Percentiles rank a stretch among this genome's conserved stretches.
Evolutionary conservation across 1,140 invertebrate species (phyloP).

Genomic region (Drosophila sturtevanti): DNA sequence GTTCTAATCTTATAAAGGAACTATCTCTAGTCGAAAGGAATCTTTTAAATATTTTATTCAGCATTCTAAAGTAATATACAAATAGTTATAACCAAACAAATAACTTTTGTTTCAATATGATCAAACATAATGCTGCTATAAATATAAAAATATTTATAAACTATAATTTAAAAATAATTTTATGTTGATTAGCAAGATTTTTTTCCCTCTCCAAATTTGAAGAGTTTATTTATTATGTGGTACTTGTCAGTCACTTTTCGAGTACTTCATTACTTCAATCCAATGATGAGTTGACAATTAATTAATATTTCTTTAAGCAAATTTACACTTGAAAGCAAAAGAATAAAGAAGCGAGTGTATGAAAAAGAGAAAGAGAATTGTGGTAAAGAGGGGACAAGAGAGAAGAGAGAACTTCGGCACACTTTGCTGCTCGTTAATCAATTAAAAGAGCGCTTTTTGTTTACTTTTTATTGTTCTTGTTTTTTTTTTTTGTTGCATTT

Average conservation of each 20-base stretch:
- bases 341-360: not conserved
- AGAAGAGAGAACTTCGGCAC: conserved; percentile 30
- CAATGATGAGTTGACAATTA: not conserved
- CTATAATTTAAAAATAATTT: not conserved
- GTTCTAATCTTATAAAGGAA: too few relatives aligned
- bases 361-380: not conserved
- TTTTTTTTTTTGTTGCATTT: not conserved
- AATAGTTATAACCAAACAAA: too few relatives aligned
- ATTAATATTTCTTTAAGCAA: conserved; percentile 21
- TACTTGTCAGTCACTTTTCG: not conserved
- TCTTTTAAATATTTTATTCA: too few relatives aligned
- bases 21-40: too few relatives aligned
- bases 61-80: too few relatives aligned
- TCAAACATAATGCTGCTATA: too few relatives aligned
- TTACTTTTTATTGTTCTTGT: conserved; percentile 10
- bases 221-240: too few relatives aligned
- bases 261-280: not conserved
- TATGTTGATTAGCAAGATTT: not conserved
- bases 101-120: too few relatives aligned
- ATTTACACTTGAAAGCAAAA: conserved; percentile 8
- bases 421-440: conserved; percentile 62
- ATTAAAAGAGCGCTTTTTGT: conserved; percentile 43
- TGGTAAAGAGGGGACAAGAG: not conserved
- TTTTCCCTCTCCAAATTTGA: too few relatives aligned
- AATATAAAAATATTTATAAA: not conserved